phyloP scores from a whole-genome alignment of 2,888 invertebrate species.

The Epinotia bilunana region DNA sequence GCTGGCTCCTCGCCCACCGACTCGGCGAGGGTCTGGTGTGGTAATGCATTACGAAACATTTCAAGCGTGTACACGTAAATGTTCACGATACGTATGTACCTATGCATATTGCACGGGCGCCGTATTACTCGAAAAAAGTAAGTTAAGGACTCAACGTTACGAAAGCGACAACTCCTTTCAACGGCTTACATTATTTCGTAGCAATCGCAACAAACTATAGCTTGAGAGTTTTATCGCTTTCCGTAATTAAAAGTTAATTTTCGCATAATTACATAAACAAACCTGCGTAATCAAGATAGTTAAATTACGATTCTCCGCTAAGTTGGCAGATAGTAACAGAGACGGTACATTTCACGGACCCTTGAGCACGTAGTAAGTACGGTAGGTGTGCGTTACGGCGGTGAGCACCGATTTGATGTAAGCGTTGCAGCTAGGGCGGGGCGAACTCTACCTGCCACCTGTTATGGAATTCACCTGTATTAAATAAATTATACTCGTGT shows the following conservation, averaged over 20 bases:
- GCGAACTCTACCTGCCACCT: conserved; percentile 65
- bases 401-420: conserved; percentile 67
- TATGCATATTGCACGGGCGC: conserved; percentile 50
- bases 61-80: conserved; percentile 46
- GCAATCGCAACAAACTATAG: not conserved
- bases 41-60: conserved; percentile 53
- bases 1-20: conserved; percentile 60
- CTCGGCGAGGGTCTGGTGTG: conserved; percentile 46
- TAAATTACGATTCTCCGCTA: conserved; percentile 24
- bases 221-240: conserved; percentile 5
- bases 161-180: conserved; percentile 2
- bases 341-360: conserved; percentile 72
- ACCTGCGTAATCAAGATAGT: conserved; percentile 19
- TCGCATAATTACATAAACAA: conserved; percentile 26
- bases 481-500: conserved; percentile 8
- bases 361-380: conserved; percentile 69
- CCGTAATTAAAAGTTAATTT: conserved; percentile 26
- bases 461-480: conserved; percentile 50
- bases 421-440: conserved; percentile 62
- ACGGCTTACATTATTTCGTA: conserved; percentile 8
- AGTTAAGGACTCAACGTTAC: conserved; percentile 38
- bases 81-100: conserved; percentile 49
- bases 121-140: conserved; percentile 38
- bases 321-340: conserved; percentile 37
- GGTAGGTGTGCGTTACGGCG: conserved; percentile 58